phyloP scores from a whole-genome alignment of 1,140 invertebrate species.

The Dendrolimus kikuchii region DNA sequence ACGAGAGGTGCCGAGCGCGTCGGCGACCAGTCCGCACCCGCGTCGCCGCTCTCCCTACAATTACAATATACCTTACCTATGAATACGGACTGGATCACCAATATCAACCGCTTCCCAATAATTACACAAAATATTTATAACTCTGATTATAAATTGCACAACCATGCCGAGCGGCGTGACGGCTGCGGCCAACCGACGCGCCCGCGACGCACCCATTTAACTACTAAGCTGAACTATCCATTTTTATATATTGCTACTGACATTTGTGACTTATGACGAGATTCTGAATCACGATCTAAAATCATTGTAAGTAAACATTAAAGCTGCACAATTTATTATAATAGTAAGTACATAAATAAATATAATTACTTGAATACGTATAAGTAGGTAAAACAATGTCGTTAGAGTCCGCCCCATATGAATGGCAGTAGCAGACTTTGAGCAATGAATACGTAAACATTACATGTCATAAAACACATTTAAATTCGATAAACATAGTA shows the following conservation, averaged over 20 bases:
- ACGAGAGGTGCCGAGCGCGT: constrained; percentile 17
- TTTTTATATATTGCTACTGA: constrained; percentile 56
- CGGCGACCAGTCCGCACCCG: constrained; percentile 20
- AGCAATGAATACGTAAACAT: constrained; percentile 56
- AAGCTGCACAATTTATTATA: constrained; percentile 67
- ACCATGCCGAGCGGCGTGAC: constrained; percentile 14
- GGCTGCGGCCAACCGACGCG: constrained; percentile 25
- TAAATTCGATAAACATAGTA: constrained; percentile 37
- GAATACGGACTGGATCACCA: constrained; percentile 9
- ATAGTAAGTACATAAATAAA: constrained; percentile 68
- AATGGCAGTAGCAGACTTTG: constrained; percentile 56
- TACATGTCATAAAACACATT: constrained; percentile 34
- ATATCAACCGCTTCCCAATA: constrained; percentile 12
- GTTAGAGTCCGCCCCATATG: constrained; percentile 49
- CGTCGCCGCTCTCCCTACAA: constrained; percentile 11
- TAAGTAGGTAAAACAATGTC: constrained; percentile 52
- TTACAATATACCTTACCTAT: constrained; percentile 3
- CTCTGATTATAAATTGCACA: constrained; percentile 54
- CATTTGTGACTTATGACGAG: constrained; percentile 71
- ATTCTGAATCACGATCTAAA: constrained; percentile 70
- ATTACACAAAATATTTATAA: constrained; percentile 20
- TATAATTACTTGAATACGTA: constrained; percentile 57
- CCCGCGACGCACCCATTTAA: constrained; percentile 32
- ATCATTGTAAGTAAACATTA: constrained; percentile 70
- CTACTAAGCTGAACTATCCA: constrained; percentile 53